Percentiles rank a stretch among this genome's conserved stretches.
These are phyloP conservation scores for Callitettix versicolor DNA, from an alignment of 1,140 invertebrate species.

Conservation along the genomic window DNA sequence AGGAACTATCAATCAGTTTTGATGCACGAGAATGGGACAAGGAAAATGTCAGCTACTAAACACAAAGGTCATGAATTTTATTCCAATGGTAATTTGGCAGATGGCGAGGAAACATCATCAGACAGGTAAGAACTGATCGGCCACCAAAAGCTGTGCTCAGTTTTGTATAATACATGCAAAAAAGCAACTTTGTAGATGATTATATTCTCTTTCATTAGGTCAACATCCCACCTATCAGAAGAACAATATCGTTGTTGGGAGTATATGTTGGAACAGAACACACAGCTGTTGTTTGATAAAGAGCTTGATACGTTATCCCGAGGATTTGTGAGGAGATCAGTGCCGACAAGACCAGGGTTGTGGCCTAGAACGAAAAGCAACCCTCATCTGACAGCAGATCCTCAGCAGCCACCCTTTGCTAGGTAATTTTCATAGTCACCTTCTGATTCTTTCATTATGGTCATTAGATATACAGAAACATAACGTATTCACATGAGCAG, in stretches of 20 bases:
- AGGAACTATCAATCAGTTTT: slow-evolving; percentile 31
- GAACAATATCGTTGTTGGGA: slow-evolving; percentile 88
- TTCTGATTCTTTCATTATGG: neutral
- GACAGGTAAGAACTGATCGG: slow-evolving; percentile 35
- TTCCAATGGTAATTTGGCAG: slow-evolving; percentile 24
- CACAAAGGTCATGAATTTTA: slow-evolving; percentile 12
- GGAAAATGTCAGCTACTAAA: slow-evolving; percentile 27
- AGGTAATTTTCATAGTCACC: slow-evolving; percentile 19
- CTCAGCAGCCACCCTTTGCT: slow-evolving; percentile 17
- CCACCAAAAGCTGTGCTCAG: no score
- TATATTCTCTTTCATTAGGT: no score
- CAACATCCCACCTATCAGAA: slow-evolving; percentile 48
- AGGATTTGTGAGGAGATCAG: slow-evolving; percentile 38
- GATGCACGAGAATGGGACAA: slow-evolving; percentile 30
- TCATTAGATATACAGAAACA: neutral
- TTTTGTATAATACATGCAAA: no score
- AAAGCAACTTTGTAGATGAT: no score
- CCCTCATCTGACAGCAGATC: slow-evolving; percentile 19
- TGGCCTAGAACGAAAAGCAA: slow-evolving; percentile 24
- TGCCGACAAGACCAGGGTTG: slow-evolving; percentile 20
- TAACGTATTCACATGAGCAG: no score
- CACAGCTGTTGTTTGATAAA: slow-evolving; percentile 76
- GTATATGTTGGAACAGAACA: slow-evolving; percentile 85
- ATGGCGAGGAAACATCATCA: slow-evolving; percentile 40
- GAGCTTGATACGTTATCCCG: slow-evolving; percentile 69